Evolutionary conservation across 1,140 invertebrate genomes (phyloP).

Genomic region (Drosophila nebulosa): DNA sequence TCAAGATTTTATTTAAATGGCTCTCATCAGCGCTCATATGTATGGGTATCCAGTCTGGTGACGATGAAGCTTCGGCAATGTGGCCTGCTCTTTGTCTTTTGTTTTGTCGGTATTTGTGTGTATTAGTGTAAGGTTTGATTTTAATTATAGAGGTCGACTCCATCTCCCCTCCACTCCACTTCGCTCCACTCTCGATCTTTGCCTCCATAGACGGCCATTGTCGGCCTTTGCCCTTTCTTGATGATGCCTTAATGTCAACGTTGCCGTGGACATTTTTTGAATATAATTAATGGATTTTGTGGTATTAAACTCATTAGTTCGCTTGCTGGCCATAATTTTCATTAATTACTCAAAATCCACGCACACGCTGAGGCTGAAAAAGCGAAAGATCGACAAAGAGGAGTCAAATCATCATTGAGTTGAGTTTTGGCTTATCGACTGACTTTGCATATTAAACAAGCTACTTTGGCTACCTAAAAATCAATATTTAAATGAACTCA

Average conservation of each 20-base stretch:
- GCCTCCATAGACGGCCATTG: neutral
- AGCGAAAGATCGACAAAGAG: constrained; percentile 16
- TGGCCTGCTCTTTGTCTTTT: constrained; percentile 38
- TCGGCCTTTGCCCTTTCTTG: neutral
- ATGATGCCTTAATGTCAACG: constrained; percentile 63
- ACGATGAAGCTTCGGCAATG: constrained; percentile 56
- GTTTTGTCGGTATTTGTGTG: constrained; percentile 45
- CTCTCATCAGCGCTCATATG: constrained; percentile 77
- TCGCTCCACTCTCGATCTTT: no score
- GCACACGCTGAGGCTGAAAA: constrained; percentile 22
- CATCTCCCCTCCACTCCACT: no score
- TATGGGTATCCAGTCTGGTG: constrained; percentile 44
- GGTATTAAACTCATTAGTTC: constrained; percentile 79
- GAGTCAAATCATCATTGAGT: constrained; percentile 26
- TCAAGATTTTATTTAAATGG: constrained; percentile 80
- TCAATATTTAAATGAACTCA: constrained; percentile 54
- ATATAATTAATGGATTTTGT: constrained; percentile 68
- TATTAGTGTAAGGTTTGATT: constrained; percentile 53
- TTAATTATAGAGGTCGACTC: constrained; percentile 74
- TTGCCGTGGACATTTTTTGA: constrained; percentile 15
- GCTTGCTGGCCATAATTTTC: constrained; percentile 73
- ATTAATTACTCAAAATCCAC: constrained; percentile 76
- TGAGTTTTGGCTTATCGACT: constrained; percentile 34
- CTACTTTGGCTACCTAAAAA: constrained; percentile 54
- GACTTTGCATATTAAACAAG: constrained; percentile 63